Conservation (phyloP, 2,888 invertebrate genomes). For the Labia minor region DNA sequence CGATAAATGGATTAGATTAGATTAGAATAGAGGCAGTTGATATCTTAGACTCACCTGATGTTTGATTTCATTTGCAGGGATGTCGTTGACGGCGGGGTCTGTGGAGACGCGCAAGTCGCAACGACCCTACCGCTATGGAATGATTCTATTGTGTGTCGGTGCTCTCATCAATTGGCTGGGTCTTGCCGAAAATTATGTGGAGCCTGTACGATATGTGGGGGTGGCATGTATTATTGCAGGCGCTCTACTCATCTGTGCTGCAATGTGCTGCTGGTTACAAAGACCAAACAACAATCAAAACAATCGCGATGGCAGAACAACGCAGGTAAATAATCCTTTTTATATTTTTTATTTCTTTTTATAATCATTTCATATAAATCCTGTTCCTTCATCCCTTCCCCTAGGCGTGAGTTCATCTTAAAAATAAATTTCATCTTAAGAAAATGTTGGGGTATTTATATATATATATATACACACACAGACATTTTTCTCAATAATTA, state of each 20-base stretch:
- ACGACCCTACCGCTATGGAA: constrained; percentile 60
- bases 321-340: background rate
- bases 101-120: constrained; percentile 45
- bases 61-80: constrained; percentile 40
- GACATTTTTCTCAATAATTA: no score
- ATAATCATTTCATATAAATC: no score
- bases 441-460: no score
- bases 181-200: constrained; percentile 58
- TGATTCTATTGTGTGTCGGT: constrained; percentile 59
- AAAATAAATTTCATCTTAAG: no score
- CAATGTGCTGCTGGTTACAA: constrained; percentile 62
- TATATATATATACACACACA: no score
- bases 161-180: constrained; percentile 65
- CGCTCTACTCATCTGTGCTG: constrained; percentile 58
- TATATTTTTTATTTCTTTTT: background rate
- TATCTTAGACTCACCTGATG: constrained; percentile 15
- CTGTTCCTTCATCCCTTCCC: no score
- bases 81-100: constrained; percentile 51
- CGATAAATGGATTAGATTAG: no score
- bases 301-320: background rate
- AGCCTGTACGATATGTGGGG: constrained; percentile 56
- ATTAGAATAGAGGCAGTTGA: background rate
- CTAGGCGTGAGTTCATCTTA: no score
- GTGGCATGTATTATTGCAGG: constrained; percentile 64
- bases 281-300: constrained; percentile 25